Percentiles rank a stretch among this genome's conserved stretches.
These are phyloP conservation scores for Porites rus DNA, from an alignment of 92 coral and sea anemone species.

Conservation along the genomic window DNA sequence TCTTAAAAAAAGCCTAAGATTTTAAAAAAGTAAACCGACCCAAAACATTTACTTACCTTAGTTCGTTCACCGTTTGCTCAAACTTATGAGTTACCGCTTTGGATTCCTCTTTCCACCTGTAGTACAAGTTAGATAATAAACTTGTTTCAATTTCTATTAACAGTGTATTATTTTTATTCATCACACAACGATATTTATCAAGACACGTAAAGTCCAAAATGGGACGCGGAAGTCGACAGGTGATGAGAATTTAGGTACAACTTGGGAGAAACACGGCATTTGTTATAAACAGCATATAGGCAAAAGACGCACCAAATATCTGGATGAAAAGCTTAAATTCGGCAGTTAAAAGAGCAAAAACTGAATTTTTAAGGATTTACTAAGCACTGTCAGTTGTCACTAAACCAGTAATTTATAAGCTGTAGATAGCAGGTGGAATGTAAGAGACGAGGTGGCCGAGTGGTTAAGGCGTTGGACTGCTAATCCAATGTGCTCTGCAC, in stretches of 20 bases:
- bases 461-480: slow-evolving; percentile 83
- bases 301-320: background rate
- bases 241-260: background rate
- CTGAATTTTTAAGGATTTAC: background rate
- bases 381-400: background rate
- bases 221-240: background rate
- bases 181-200: background rate
- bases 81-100: slow-evolving; percentile 83
- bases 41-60: slow-evolving; percentile 61
- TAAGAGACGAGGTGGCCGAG: slow-evolving; percentile 69
- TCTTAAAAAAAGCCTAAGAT: background rate
- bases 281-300: background rate
- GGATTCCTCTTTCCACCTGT: slow-evolving; percentile 98
- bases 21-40: background rate
- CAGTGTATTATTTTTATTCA: background rate
- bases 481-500: slow-evolving; percentile 97
- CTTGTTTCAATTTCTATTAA: background rate
- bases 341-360: too few relatives aligned
- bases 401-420: background rate
- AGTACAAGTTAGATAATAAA: background rate
- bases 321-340: background rate
- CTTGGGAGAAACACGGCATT: background rate
- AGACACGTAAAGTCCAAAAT: background rate
- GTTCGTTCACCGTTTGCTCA: slow-evolving; percentile 87
- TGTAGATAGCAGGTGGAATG: rapidly evolving